A percentile compares a stretch with the other conserved stretches of the same genome.
phyloP scores from a whole-genome alignment of 2,888 invertebrate species.

The Dichetophora obliterata region DNA sequence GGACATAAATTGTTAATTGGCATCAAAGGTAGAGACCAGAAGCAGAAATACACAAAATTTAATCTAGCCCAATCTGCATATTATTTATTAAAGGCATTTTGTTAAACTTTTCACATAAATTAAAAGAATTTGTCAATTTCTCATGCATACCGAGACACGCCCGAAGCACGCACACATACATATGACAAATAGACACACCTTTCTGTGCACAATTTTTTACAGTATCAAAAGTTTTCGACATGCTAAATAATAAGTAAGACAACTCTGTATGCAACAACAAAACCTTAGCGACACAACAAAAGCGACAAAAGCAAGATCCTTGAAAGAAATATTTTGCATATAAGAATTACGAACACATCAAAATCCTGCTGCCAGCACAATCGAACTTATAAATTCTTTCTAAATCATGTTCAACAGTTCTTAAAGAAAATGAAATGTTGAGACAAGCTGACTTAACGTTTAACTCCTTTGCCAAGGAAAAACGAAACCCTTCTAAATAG shows the following conservation, averaged over 20 bases:
- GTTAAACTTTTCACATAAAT: slow-evolving; percentile 4
- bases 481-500: neutral
- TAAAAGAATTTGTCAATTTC: neutral
- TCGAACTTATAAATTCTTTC: neutral
- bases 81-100: neutral
- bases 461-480: neutral
- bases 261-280: neutral
- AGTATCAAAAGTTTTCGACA: neutral
- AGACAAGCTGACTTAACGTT: too few species aligned
- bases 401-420: neutral
- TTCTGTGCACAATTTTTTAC: neutral
- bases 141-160: neutral
- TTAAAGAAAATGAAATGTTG: too few species aligned
- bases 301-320: too few species aligned
- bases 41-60: too few species aligned
- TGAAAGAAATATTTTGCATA: too few species aligned
- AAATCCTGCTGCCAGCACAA: neutral
- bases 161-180: neutral
- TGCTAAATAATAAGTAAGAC: neutral
- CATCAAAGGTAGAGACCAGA: too few species aligned
- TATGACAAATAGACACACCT: neutral
- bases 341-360: neutral
- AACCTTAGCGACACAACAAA: too few species aligned
- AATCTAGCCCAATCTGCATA: too few species aligned
- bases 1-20: too few species aligned